Evolutionary conservation across 1,140 invertebrate genomes (phyloP).

Genomic region (Metaphire vulgaris): DNA sequence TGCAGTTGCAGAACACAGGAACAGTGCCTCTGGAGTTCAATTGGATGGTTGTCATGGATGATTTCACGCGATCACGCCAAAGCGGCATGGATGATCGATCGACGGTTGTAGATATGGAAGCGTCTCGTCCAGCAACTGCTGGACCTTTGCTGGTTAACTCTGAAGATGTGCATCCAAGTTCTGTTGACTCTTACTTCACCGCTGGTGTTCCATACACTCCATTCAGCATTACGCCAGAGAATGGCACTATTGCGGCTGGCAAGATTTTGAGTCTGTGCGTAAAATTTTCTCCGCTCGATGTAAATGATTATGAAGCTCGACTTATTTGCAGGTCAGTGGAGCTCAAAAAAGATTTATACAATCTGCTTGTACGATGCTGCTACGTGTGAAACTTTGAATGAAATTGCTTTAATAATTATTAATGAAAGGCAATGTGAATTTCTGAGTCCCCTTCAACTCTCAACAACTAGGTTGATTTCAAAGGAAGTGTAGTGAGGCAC

Average conservation of each 20-base stretch:
- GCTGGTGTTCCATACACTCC: conserved; percentile 40
- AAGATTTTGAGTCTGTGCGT: conserved; percentile 43
- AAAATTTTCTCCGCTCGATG: conserved; percentile 51
- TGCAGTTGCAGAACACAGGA: conserved; percentile 45
- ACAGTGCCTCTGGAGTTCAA: conserved; percentile 45
- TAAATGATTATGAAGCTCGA: conserved; percentile 49
- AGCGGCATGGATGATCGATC: conserved; percentile 42
- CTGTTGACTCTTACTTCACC: conserved; percentile 4
- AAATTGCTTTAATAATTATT: too few species aligned
- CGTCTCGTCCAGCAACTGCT: conserved; percentile 35
- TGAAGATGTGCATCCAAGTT: conserved; percentile 2
- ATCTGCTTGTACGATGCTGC: too few species aligned
- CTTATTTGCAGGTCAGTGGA: conserved; percentile 47
- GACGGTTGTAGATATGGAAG: conserved; percentile 39
- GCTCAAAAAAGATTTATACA: too few species aligned
- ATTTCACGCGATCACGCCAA: conserved; percentile 38
- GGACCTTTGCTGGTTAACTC: conserved; percentile 1
- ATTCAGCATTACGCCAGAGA: conserved; percentile 46
- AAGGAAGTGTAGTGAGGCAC: too few species aligned
- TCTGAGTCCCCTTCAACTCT: too few species aligned
- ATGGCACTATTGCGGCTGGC: conserved; percentile 43
- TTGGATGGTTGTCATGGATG: conserved; percentile 51
- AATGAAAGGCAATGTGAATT: too few species aligned
- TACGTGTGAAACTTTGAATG: too few species aligned
- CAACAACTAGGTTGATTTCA: too few species aligned